A percentile compares a stretch with the other conserved stretches of the same genome.
Conservation (phyloP, 2,797 vertebrate genomes). For the Alectoris magna region DNA sequence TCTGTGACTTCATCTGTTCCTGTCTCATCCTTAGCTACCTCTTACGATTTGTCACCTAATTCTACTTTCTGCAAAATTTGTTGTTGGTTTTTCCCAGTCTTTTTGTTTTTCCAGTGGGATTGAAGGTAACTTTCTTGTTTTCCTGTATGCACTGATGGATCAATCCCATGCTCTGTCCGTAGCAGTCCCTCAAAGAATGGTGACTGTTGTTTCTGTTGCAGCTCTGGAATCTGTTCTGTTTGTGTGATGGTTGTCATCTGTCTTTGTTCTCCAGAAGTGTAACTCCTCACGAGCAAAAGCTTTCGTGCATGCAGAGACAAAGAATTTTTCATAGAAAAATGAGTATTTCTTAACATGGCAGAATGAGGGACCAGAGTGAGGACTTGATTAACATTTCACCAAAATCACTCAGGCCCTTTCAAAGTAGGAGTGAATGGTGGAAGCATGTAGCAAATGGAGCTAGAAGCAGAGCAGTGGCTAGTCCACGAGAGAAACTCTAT, state of each 20-base stretch:
- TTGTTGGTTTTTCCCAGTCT: conserved; percentile 1
- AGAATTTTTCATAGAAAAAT: not conserved
- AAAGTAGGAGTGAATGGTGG: not conserved
- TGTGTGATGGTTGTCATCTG: conserved; percentile 51
- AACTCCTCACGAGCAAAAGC: conserved; percentile 52
- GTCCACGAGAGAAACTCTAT: not conserved
- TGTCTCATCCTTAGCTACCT: not conserved
- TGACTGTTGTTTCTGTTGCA: conserved; percentile 28
- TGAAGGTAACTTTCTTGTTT: conserved; percentile 53
- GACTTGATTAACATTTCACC: conserved; percentile 55
- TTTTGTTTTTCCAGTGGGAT: conserved; percentile 23
- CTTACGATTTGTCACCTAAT: not conserved
- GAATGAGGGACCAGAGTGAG: conserved; percentile 35
- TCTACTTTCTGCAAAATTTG: not conserved
- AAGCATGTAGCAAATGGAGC: not conserved
- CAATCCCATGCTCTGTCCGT: conserved; percentile 28
- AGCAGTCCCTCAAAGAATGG: conserved; percentile 18
- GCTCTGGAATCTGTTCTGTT: conserved; percentile 51
- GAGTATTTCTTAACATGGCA: conserved; percentile 50
- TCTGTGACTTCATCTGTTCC: not conserved
- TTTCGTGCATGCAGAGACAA: conserved; percentile 47
- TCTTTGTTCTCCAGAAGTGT: conserved; percentile 58
- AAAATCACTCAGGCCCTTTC: conserved; percentile 12
- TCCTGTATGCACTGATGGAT: conserved; percentile 30
- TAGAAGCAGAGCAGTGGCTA: not conserved